Evolutionary conservation across 1,140 invertebrate species (phyloP), one percentile per base, ranked within the genome.

Genomic region (Dysdera silvatica): DNA sequence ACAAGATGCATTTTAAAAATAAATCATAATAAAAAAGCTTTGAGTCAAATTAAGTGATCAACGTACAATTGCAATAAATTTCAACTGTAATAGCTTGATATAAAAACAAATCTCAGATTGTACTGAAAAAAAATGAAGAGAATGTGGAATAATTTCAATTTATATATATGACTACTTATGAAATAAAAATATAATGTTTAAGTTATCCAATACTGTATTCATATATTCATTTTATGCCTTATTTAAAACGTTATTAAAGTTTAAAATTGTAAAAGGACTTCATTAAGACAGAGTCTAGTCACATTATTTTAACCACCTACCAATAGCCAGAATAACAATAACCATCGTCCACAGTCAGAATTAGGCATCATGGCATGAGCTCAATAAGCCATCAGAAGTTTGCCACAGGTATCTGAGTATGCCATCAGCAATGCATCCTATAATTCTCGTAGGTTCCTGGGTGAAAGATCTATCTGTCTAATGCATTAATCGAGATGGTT

Each of bases 21-120:
- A n/a, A n/a, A n/a, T n/a, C n/a, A n/a, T n/a, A n/a, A n/a, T n/a
- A n/a, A n/a, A n/a, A n/a, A n/a, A n/a, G n/a, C n/a, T n/a, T n/a
- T n/a, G n/a, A n/a, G n/a, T n/a, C n/a, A n/a, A n/a, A n/a, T n/a
- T n/a, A n/a, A n/a, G n/a, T n/a, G n/a, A n/a, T n/a, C n/a, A n/a
- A n/a, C n/a, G n/a, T n/a, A n/a, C n/a, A n/a, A n/a, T n/a, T n/a
- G n/a, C n/a, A n/a, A n/a, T n/a, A n/a, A n/a, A n/a, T n/a, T n/a
- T n/a, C n/a, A n/a, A n/a, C n/a, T n/a, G n/a, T n/a, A n/a, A n/a
- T n/a, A n/a, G n/a, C n/a, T n/a, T n/a, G n/a, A n/a, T n/a, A n/a
- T n/a, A n/a, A n/a, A n/a, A n/a, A n/a, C n/a, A n/a, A n/a, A 23
- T 61, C 55, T 31, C 59, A 54, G 37, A 57, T 49, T 52, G 40